These are phyloP conservation scores for Dromaius novaehollandiae DNA, from an alignment of 2,113 vertebrate species.

Conservation along the genomic window DNA sequence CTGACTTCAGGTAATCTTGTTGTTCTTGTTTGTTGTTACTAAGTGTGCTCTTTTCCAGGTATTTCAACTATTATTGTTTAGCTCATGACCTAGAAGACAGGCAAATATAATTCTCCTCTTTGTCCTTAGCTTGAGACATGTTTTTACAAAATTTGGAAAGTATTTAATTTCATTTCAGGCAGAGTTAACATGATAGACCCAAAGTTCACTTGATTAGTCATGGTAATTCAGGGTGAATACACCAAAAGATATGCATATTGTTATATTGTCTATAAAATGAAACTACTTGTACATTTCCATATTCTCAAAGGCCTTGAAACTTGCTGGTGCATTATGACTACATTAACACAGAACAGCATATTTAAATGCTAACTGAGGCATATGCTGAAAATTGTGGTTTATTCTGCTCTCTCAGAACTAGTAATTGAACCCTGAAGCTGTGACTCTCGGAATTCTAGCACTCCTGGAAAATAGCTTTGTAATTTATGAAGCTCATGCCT, in stretches of 20 bases:
- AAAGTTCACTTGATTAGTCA: neutral
- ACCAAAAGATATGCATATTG: neutral
- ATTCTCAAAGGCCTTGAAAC: neutral
- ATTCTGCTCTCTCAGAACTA: neutral
- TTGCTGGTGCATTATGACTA: neutral
- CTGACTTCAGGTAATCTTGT: neutral
- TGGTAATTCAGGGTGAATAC: neutral
- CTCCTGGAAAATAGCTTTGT: neutral
- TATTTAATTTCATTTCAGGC: neutral
- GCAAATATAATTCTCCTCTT: neutral
- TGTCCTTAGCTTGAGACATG: neutral
- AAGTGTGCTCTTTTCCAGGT: neutral
- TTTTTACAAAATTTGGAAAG: neutral
- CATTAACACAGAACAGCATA: neutral
- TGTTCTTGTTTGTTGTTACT: neutral
- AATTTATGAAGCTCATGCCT: neutral
- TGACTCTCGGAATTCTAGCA: neutral
- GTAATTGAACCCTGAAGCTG: neutral
- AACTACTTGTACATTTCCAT: neutral
- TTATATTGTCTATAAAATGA: neutral
- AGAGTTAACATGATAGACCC: neutral
- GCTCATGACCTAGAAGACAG: neutral
- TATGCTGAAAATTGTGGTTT: neutral
- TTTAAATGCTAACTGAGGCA: neutral
- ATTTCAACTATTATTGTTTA: neutral